Evolutionary conservation across 2,888 invertebrate species (phyloP).

Genomic region (Aleiodes alternator): DNA sequence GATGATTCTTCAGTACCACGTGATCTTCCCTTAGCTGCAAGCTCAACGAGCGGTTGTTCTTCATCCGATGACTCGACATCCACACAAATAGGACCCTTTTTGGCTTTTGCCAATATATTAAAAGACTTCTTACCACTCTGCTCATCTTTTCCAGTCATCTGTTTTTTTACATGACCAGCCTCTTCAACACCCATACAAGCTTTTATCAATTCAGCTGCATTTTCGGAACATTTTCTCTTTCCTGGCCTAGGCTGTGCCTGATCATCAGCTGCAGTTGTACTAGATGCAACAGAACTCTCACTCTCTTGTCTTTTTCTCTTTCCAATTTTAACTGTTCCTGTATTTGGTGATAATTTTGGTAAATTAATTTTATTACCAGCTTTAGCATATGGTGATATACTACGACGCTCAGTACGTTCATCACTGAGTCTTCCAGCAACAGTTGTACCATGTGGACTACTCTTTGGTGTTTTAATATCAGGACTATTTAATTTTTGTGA

Average conservation of each 20-base stretch:
- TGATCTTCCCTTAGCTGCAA: conserved; percentile 82
- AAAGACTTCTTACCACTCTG: conserved; percentile 71
- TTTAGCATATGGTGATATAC: conserved; percentile 74
- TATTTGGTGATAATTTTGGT: conserved; percentile 59
- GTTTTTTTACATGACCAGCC: conserved; percentile 74
- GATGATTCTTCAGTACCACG: conserved; percentile 70
- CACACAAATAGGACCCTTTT: conserved; percentile 76
- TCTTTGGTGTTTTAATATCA: conserved; percentile 71
- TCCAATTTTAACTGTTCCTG: conserved; percentile 67
- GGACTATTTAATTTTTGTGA: conserved; percentile 74
- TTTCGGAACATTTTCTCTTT: conserved; percentile 80
- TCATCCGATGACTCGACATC: conserved; percentile 88
- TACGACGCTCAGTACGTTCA: conserved; percentile 66
- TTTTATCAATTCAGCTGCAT: conserved; percentile 79
- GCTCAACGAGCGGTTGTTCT: conserved; percentile 84
- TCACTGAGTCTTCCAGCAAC: conserved; percentile 34
- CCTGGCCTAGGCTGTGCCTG: conserved; percentile 76
- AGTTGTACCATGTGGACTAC: conserved; percentile 69
- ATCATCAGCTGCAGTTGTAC: conserved; percentile 79
- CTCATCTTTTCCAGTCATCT: conserved; percentile 73
- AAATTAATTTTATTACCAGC: conserved; percentile 72
- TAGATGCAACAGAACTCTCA: conserved; percentile 86
- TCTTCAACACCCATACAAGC: conserved; percentile 77
- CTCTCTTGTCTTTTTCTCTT: conserved; percentile 87
- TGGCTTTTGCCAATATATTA: conserved; percentile 72